Percentiles rank a stretch among this genome's conserved stretches.
Conservation (phyloP, 2,888 invertebrate genomes). For the Cephus rjabovi region DNA sequence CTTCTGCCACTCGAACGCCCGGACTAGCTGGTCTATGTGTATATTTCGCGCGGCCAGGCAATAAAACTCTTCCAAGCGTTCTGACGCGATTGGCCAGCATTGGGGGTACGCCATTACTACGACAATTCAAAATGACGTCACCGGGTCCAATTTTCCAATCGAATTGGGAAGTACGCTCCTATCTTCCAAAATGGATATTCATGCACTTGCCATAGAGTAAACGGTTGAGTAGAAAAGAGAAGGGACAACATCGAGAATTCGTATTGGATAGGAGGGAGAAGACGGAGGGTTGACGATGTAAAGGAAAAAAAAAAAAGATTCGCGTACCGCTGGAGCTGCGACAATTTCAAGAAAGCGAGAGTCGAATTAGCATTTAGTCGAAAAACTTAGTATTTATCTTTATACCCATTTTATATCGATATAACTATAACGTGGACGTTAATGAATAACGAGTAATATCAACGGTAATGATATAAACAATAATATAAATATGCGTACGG, state of each 20-base stretch:
- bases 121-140: too few relatives aligned
- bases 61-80: constrained; percentile 11
- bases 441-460: constrained; percentile 35
- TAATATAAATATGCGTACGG: constrained; percentile 40
- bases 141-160: too few relatives aligned
- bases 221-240: too few relatives aligned
- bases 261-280: too few relatives aligned
- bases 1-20: constrained; percentile 23
- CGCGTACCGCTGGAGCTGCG: too few relatives aligned
- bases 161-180: too few relatives aligned
- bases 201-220: too few relatives aligned
- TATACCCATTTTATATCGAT: constrained; percentile 35
- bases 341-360: too few relatives aligned
- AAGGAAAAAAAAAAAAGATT: too few relatives aligned
- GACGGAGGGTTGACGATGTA: too few relatives aligned
- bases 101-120: constrained; percentile 5
- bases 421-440: constrained; percentile 27
- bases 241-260: too few relatives aligned
- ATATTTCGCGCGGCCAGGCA: constrained; percentile 21
- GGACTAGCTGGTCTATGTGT: constrained; percentile 22
- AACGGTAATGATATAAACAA: constrained; percentile 33
- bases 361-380: constrained; percentile 33
- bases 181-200: too few relatives aligned
- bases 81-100: constrained; percentile 13
- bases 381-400: constrained; percentile 43